A percentile compares a stretch with the other conserved stretches of the same genome.
Conservation (phyloP, 2,797 vertebrate species). For the Poliocrania exsul region DNA sequence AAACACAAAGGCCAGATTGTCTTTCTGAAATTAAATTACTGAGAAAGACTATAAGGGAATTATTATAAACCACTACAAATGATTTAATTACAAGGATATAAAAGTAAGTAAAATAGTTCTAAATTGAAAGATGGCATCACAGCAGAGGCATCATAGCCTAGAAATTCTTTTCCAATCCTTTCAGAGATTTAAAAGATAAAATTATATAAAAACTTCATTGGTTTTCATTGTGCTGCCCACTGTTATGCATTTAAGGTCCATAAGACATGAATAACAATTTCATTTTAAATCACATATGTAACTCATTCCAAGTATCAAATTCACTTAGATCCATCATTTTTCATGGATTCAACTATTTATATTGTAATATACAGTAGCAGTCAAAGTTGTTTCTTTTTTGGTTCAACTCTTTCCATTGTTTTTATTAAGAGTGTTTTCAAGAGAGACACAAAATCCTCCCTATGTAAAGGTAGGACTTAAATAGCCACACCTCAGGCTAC, state of each 20-base stretch:
- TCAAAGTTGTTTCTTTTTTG: background rate
- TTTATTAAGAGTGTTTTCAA: conserved; percentile 3
- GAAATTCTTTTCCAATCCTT: background rate
- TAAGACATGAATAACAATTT: conserved; percentile 22
- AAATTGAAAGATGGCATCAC: background rate
- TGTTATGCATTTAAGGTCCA: background rate
- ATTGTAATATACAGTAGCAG: background rate
- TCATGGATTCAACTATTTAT: background rate
- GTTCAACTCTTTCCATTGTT: background rate
- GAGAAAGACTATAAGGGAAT: background rate
- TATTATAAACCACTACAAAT: conserved; percentile 4
- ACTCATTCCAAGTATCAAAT: conserved; percentile 25
- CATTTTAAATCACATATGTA: background rate
- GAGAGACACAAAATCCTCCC: background rate
- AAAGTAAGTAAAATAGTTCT: conserved; percentile 6
- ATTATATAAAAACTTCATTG: background rate
- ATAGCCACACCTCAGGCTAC: background rate
- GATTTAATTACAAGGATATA: background rate
- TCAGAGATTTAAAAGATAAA: background rate
- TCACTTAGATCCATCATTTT: conserved; percentile 30
- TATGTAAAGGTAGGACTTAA: background rate
- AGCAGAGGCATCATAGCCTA: background rate
- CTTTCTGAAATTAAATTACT: conserved; percentile 34
- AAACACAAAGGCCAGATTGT: conserved; percentile 2
- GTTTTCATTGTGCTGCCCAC: background rate